Conservation (phyloP, 2,797 vertebrate species). For the Sebastes kiyomatsui region DNA sequence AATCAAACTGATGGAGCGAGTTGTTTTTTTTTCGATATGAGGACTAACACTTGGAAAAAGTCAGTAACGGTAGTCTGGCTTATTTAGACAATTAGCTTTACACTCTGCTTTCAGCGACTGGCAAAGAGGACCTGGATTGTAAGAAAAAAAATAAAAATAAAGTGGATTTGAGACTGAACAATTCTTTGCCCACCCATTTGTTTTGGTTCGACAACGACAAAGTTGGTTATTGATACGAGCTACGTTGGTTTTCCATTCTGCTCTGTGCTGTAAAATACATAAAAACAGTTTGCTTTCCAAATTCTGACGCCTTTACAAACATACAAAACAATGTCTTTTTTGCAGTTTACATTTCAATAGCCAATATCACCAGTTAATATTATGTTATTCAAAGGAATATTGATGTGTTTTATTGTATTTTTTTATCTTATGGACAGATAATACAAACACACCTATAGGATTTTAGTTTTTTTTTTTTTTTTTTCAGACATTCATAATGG, state of each 20-base stretch:
- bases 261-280: conserved; percentile 77
- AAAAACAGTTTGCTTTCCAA: conserved; percentile 68
- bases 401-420: conserved; percentile 78
- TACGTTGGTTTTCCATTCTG: conserved; percentile 65
- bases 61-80: conserved; percentile 68
- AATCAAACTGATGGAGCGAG: conserved; percentile 16
- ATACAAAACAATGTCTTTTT: conserved; percentile 65
- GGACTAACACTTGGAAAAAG: conserved; percentile 77
- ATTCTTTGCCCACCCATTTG: conserved; percentile 36
- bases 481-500: conserved; percentile 81
- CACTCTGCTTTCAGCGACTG: conserved; percentile 59
- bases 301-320: conserved; percentile 67
- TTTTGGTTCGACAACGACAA: conserved; percentile 31
- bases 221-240: conserved; percentile 46
- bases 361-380: conserved; percentile 80
- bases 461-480: conserved; percentile 69
- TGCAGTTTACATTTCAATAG: conserved; percentile 78
- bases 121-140: conserved; percentile 68
- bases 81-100: conserved; percentile 73
- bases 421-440: conserved; percentile 75
- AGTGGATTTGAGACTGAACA: conserved; percentile 65
- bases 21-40: conserved; percentile 50
- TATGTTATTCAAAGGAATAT: conserved; percentile 82
- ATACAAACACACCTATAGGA: conserved; percentile 81
- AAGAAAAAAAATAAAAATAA: conserved; percentile 23